Evolutionary conservation across 2,113 vertebrate genomes (phyloP).

Genomic region (Bubo blakistoni): DNA sequence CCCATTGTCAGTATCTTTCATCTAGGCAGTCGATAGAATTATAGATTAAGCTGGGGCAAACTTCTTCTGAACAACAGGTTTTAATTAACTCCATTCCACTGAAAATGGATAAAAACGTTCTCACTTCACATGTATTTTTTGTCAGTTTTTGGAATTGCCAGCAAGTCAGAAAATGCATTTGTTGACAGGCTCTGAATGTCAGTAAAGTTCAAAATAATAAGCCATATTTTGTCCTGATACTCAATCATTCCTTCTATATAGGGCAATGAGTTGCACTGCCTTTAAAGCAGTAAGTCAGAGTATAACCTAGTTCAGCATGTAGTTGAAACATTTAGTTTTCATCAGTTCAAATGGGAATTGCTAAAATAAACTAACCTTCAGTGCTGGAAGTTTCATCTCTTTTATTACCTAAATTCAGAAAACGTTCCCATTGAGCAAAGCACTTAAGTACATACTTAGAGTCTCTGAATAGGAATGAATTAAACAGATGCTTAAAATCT

Average conservation of each 20-base stretch:
- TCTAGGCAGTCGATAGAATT: neutral
- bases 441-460: neutral
- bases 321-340: neutral
- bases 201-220: neutral
- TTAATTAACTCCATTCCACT: neutral
- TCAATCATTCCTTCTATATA: neutral
- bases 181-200: neutral
- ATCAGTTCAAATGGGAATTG: neutral
- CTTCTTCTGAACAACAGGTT: neutral
- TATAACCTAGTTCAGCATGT: neutral
- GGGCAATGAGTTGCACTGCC: neutral
- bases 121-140: neutral
- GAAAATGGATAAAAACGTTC: neutral
- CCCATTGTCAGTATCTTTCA: neutral
- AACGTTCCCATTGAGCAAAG: neutral
- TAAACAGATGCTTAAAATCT: constrained; percentile 33
- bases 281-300: neutral
- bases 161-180: neutral
- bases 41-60: neutral
- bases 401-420: neutral
- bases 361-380: neutral
- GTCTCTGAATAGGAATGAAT: neutral
- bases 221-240: neutral
- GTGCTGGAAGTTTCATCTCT: neutral
- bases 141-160: neutral